Conservation (phyloP, 2,888 invertebrate genomes). For the Conchocele bisecta region DNA sequence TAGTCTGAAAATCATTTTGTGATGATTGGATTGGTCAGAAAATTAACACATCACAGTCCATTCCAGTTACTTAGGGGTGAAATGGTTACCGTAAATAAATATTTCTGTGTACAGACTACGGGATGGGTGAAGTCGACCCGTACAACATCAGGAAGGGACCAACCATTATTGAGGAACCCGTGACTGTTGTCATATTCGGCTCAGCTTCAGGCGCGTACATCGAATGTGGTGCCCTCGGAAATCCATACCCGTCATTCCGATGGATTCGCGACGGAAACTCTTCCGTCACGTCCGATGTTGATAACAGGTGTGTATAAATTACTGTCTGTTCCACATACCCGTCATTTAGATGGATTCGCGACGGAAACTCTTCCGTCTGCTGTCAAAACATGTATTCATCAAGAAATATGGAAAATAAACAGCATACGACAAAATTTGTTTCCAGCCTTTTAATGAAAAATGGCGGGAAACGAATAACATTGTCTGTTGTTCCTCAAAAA, state of each 20-base stretch:
- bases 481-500: too few relatives aligned
- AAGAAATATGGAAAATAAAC: too few relatives aligned
- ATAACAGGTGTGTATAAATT: conserved; percentile 32
- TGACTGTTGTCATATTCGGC: conserved; percentile 74
- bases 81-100: too few relatives aligned
- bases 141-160: conserved; percentile 93
- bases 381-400: too few relatives aligned
- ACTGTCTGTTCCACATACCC: too few relatives aligned
- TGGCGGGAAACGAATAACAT: too few relatives aligned
- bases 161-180: conserved; percentile 87
- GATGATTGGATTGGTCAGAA: too few relatives aligned
- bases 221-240: conserved; percentile 86
- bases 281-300: conserved; percentile 34
- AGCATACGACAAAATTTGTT: too few relatives aligned
- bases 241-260: conserved; percentile 93
- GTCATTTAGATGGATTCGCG: conserved; percentile 92
- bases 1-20: too few relatives aligned
- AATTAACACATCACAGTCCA: too few relatives aligned
- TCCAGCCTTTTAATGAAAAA: too few relatives aligned
- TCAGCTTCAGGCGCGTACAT: conserved; percentile 48
- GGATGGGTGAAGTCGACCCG: conserved; percentile 86
- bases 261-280: conserved; percentile 87
- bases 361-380: conserved; percentile 14
- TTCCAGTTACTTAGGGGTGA: too few relatives aligned
- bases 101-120: conserved; percentile 74